Conservation (phyloP, 1,140 invertebrate genomes). For the Diachasmimorpha longicaudata region DNA sequence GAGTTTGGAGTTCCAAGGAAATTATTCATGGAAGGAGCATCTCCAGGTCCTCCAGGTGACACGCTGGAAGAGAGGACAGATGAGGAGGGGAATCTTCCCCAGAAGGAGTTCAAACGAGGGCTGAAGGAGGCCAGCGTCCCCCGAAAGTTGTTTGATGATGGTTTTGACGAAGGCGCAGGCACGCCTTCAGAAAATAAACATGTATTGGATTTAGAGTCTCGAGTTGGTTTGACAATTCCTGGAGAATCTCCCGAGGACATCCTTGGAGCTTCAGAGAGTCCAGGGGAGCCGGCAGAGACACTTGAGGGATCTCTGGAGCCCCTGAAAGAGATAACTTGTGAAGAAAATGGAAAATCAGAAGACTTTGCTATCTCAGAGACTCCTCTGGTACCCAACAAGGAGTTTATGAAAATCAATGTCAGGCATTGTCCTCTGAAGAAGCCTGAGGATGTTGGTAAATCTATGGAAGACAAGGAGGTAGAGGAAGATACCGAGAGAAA, state of each 20-base stretch:
- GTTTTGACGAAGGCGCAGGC: background rate
- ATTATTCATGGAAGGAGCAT: slow-evolving; percentile 34
- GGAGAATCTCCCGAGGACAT: background rate
- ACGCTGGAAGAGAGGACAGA: slow-evolving; percentile 1
- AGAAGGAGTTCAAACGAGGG: slow-evolving; percentile 14
- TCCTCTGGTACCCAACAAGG: no score
- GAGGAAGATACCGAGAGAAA: no score
- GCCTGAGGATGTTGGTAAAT: no score
- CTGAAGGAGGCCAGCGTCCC: slow-evolving; percentile 24
- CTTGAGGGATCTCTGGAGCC: background rate
- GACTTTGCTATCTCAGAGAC: background rate
- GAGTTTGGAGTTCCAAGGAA: slow-evolving; percentile 32
- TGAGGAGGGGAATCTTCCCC: no score
- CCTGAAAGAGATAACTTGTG: background rate
- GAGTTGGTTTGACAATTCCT: background rate
- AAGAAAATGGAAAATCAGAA: background rate
- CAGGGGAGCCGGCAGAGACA: no score
- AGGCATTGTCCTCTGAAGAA: no score
- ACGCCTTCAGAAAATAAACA: background rate
- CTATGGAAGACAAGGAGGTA: no score
- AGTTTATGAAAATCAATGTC: no score
- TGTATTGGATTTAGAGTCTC: background rate
- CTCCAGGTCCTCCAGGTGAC: no score
- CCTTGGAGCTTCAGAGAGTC: no score
- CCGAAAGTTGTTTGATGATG: slow-evolving; percentile 16